Evolutionary conservation across 2,113 vertebrate genomes (phyloP), one percentile per base, ranked within the genome.

Genomic region (Thunnus maccoyii): DNA sequence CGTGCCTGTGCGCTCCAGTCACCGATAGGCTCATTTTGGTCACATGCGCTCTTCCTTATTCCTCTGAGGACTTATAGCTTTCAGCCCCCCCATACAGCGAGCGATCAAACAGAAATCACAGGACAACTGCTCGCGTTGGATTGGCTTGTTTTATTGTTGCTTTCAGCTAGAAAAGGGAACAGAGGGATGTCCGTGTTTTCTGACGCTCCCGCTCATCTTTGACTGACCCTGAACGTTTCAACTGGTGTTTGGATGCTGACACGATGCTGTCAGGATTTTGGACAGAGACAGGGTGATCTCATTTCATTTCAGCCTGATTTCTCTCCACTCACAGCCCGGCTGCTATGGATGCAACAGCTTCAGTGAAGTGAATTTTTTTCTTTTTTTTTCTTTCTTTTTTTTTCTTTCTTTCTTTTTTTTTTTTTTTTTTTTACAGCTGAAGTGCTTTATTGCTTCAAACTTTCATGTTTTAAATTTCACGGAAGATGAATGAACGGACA

Each of bases 41-140:
- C 94, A 94, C 94, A 56, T 94, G 94, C 48, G 65, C 86, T 57
- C 76, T 82, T 91, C 86, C 87, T 73, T 80, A 80, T 88, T 90
- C 87, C 84, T 51, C 83, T 15, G 87, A 81, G 90, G 89, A 85
- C 77, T 79, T 15, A 81, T 72, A 86, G 77, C 58, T 85, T 60
- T 68, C 78, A 82, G 74, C 72, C 86, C 61, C 58, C 58, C 63
- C 84, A 79, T 73, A 76, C 86, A 87, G 90, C 18, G 80, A 84
- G 77, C 85, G 80, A 88, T 84, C 92, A 90, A 69, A 87, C 80
- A 72, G 60, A 69, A 72, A 84, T 61, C 84, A 80, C 78, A 75
- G 71, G 86, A 80, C 81, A 27, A 55, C 50, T 17, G 54, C 70
- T 71, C 57, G 32, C 48, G 57, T 60, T 77, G 84, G 86, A 88